These are phyloP conservation scores for Vulpes ferrilata DNA, from an alignment of 2,113 vertebrate species.

Conservation along the genomic window DNA sequence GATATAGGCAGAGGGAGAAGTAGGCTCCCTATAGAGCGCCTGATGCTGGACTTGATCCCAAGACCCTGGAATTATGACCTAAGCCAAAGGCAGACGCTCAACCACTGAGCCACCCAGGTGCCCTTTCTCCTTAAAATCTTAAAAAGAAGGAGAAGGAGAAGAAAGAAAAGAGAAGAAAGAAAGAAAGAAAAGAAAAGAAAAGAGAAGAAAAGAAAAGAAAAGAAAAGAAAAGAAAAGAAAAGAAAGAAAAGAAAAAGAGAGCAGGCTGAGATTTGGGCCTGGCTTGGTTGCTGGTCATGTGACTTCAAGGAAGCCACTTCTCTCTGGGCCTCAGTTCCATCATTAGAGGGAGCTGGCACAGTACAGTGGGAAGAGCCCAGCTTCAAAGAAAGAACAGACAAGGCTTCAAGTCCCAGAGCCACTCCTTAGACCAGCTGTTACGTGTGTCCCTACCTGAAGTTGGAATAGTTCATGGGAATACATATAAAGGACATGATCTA, in stretches of 20 bases:
- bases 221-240: neutral
- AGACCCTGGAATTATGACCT: too few species aligned
- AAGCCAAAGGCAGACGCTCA: too few species aligned
- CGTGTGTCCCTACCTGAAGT: neutral
- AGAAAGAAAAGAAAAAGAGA: neutral
- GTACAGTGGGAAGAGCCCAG: neutral
- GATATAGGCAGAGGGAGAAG: too few species aligned
- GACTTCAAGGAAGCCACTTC: neutral
- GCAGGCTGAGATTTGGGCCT: neutral
- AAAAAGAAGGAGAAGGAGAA: too few species aligned
- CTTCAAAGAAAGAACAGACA: neutral
- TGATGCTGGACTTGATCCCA: too few species aligned
- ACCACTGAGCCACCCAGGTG: too few species aligned
- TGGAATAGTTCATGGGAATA: neutral
- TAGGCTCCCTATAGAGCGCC: too few species aligned
- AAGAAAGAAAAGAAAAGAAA: too few species aligned
- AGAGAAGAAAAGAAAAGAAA: too few species aligned
- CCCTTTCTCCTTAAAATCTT: too few species aligned
- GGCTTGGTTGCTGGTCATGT: neutral
- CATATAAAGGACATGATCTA: neutral
- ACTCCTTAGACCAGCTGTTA: neutral
- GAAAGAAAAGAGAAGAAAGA: too few species aligned
- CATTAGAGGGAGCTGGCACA: neutral
- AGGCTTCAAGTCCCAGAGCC: neutral
- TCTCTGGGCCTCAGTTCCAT: neutral